Conservation (phyloP, 1,140 invertebrate species). For the Stenopsyche tienmushanensis region DNA sequence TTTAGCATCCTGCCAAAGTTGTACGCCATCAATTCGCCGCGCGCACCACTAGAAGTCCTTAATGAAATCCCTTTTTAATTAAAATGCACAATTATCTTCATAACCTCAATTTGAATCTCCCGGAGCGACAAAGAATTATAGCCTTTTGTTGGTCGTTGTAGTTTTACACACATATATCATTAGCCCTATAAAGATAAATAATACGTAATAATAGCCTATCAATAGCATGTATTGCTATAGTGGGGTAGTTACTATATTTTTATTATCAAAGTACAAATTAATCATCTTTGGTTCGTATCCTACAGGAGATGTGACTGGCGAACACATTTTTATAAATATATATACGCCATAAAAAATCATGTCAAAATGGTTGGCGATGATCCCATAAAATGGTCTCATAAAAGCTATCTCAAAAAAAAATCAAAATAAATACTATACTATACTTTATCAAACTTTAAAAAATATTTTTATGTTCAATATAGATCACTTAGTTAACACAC, state of each 20-base stretch:
- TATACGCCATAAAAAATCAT: too few species aligned
- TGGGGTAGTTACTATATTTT: background rate
- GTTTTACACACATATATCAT: background rate
- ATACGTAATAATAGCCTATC: background rate
- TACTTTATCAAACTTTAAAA: too few species aligned
- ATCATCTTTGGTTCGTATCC: too few species aligned
- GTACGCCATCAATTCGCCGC: background rate
- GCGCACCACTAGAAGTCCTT: slow-evolving; percentile 7
- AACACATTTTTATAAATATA: too few species aligned
- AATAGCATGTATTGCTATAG: background rate
- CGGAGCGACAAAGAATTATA: background rate
- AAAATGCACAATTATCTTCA: slow-evolving; percentile 34
- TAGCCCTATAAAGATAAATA: background rate
- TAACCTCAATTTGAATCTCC: slow-evolving; percentile 10
- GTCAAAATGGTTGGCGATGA: too few species aligned
- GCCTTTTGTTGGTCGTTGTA: background rate
- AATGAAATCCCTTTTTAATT: slow-evolving; percentile 35
- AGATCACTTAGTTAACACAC: too few species aligned
- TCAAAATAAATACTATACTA: too few species aligned
- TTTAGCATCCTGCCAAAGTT: background rate
- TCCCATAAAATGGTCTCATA: too few species aligned
- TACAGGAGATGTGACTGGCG: too few species aligned
- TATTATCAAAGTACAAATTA: too few species aligned
- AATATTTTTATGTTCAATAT: too few species aligned
- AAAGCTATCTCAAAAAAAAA: too few species aligned